Evolutionary conservation across 2,888 invertebrate species (phyloP), one percentile per base, ranked within the genome.

Genomic region (Pollenia griseotomentosa): DNA sequence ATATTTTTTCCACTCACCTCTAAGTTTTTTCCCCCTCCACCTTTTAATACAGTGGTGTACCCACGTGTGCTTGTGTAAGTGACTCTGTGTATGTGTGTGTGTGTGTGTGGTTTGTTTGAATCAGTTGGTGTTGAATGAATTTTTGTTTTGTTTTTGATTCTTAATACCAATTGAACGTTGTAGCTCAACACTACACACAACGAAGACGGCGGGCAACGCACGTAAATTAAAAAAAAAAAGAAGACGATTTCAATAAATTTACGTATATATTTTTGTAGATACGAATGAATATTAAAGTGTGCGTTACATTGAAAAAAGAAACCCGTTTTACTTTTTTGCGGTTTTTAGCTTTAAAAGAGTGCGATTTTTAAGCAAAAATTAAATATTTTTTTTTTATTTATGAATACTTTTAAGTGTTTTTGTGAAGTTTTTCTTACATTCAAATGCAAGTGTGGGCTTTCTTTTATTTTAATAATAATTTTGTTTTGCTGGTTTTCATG

Each of bases 151-250:
- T 70, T 84, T 74, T 66, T 80, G 51, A 84, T 84, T 81, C 84
- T 87, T 84, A 87, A 87, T 87, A 87, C 81, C 87, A 87, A 87
- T 82, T 82, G 77, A 84, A 84, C 87, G 70, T 68, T 84, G 87
- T 78, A 87, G 84, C 87, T 84, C 57, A 82, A 87, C 80, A 83
- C 83, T 79, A 86, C 86, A 82, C 33, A 51, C 59, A 68, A 51
- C 57, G 63, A 65, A 63, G 33, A 73, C 33, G 78, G 73, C 74
- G 81, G 81, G 66, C 55, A 81, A 68, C 40, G 74, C 66, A 55
- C 61, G 55, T 74, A 4, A 59, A 77, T 33, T 63, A 48, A 40
- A 33, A 48, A 40, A 33, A 48, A 40, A 9, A 71, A 68, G 48
- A 80, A 55, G 44, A 71, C 70, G 23, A 23, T 48, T 16, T 81